phyloP scores from a whole-genome alignment of 2,888 invertebrate genomes.

The Hemaris fuciformis region DNA sequence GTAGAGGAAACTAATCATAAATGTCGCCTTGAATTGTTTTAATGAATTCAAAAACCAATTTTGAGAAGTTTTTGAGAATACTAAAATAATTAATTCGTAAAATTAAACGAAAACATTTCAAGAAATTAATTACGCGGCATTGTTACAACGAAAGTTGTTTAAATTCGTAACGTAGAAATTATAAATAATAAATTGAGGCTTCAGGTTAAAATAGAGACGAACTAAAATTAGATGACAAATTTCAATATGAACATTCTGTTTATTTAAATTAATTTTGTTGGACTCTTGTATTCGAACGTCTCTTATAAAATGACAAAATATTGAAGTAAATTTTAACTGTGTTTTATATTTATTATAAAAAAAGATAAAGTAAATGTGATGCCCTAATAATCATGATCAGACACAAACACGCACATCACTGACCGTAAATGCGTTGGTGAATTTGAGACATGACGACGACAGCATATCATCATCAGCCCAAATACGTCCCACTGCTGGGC shows the following conservation, averaged over 20 bases:
- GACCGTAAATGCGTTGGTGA: too few relatives aligned
- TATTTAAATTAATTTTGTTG: not conserved
- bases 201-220: not conserved
- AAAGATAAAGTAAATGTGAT: too few relatives aligned
- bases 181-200: not conserved
- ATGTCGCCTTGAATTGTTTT: too few relatives aligned
- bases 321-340: too few relatives aligned
- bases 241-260: not conserved
- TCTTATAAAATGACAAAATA: not conserved
- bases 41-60: too few relatives aligned
- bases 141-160: not conserved
- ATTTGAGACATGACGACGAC: too few relatives aligned
- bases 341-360: too few relatives aligned
- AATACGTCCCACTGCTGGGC: too few relatives aligned
- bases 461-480: too few relatives aligned
- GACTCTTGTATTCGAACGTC: not conserved
- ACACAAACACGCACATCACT: too few relatives aligned
- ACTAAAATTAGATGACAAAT: not conserved
- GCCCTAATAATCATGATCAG: too few relatives aligned
- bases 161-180: not conserved
- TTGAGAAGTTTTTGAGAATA: not conserved
- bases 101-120: not conserved
- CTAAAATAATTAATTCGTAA: not conserved
- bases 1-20: too few relatives aligned
- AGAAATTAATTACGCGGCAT: not conserved